Evolutionary conservation across 2,797 vertebrate genomes (phyloP), one percentile per base, ranked within the genome.

Genomic region (Sebastes umbrosus): DNA sequence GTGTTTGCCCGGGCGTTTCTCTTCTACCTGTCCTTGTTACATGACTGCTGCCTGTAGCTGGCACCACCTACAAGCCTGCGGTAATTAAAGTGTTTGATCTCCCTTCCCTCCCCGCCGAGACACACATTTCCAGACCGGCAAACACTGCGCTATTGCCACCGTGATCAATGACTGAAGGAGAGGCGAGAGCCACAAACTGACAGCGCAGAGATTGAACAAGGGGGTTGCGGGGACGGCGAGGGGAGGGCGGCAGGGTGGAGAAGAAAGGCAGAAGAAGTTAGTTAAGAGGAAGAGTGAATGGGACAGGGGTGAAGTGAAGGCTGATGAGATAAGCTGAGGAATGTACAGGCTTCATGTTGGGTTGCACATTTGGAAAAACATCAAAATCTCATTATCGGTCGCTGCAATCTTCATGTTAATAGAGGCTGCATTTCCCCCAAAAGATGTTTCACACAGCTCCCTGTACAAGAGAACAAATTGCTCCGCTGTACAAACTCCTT

Each of bases 61-160:
- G 82, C 84, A 83, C 92, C 94, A 93, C 93, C 92, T 93, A 94
- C 94, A 93, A 90, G 92, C 88, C 89, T 77, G 84, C 83, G 24
- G 87, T 95, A 95, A 96, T 96, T 95, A 95, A 95, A 95, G 93
- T 91, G 91, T 96, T 95, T 96, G 94, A 96, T 96, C 95, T 94
- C 84, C 77, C 75, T 76, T 80, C 77, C 85, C 83, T 90, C 89
- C 91, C 90, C 58, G 70, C 84, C 58, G 88, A 93, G 86, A 89
- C 90, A 81, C 86, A 82, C 86, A 85, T 89, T 92, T 90, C 90
- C 88, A 90, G 77, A 73, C 91, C 77, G 43, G 89, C 92, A 91
- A 93, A 92, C 90, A 91, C 87, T 64, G 69, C 36, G 50, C 84
- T 80, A 73, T 88, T 90, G 93, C 93, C 91, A 89, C 89, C 69